Base-by-base conservation (phyloP, 1,140 invertebrate species). In the Centruroides vittatus region DNA sequence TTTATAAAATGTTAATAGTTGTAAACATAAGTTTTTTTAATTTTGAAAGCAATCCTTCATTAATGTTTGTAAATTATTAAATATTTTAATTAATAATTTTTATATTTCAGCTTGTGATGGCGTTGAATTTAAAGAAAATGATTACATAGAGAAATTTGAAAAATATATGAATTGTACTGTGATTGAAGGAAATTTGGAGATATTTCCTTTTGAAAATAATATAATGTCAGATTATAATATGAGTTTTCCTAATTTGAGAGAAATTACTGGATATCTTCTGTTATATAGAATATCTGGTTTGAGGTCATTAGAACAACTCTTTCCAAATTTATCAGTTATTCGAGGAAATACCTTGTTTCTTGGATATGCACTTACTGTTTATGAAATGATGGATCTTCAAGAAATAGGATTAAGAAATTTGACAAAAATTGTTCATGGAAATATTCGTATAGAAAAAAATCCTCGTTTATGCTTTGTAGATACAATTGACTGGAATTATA, bases 281-380 rank as follows among this genome's bases (percentile, higher is more conserved):
- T 66, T 90, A 3, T 88, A 81, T 71, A 81, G 88, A 66, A 83
- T 89, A 11, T 80, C 79, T 65, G 85, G 86, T 46, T 74, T 98
- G n/a, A 79, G 78, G 47, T 86, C 86, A 55, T 74, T 99, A 10
- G 81, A 82, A 7, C 77, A 82, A 64, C 76, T 98, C 34, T 98
- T 99, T 74, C 95, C 95, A 6, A 98, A 98, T 75, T 77, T 99
- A 67, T 75, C 85, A n/a, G 84, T 98, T 35, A 96, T 98, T 63
- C 80, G 93, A 41, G 95, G 95, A 36, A 81, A 86, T 65, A 80
- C 80, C 52, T 76, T 95, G 8, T 84, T 94, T 68, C 81, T 84
- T 69, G 85, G 92, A 72, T 94, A 89, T 73, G 88, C 92, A 7
- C 74, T 98, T 12, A 81, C 95, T 55, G 79, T 89, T 10, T 91